Evolutionary conservation across 2,797 vertebrate genomes (phyloP).

Genomic region (Catostomus latipinnis): DNA sequence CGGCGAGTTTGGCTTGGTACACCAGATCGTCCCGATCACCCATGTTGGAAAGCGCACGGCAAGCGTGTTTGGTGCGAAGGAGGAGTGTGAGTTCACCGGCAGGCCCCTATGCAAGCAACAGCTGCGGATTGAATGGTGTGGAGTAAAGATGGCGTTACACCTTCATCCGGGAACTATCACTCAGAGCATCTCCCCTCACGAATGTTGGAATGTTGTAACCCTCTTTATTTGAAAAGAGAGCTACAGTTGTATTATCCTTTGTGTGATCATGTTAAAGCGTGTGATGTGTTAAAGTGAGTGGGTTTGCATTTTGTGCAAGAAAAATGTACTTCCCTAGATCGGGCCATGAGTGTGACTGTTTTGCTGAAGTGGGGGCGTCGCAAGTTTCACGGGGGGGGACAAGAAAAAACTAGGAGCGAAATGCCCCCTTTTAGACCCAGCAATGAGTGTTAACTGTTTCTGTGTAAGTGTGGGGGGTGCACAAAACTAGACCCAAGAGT

Average conservation of each 20-base stretch:
- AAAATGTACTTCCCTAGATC: too few relatives aligned
- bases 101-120: constrained; percentile 71
- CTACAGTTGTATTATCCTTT: not conserved
- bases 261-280: too few relatives aligned
- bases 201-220: constrained; percentile 17
- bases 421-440: too few relatives aligned
- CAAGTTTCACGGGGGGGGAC: too few relatives aligned
- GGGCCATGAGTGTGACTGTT: too few relatives aligned
- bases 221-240: constrained; percentile 8
- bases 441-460: too few relatives aligned
- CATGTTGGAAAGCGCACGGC: constrained; percentile 81
- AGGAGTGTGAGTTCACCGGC: constrained; percentile 65
- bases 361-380: too few relatives aligned
- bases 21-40: constrained; percentile 93
- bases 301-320: too few relatives aligned
- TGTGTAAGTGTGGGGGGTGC: too few relatives aligned
- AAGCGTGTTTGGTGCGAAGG: constrained; percentile 77
- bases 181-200: constrained; percentile 26
- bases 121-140: constrained; percentile 73
- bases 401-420: too few relatives aligned
- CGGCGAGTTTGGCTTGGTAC: constrained; percentile 96
- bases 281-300: too few relatives aligned
- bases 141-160: constrained; percentile 79
- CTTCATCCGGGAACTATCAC: constrained; percentile 74
- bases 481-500: too few relatives aligned